A percentile compares a stretch with the other conserved stretches of the same genome.
Conservation (phyloP, 2,888 invertebrate species). For the Nymphalis urticae region DNA sequence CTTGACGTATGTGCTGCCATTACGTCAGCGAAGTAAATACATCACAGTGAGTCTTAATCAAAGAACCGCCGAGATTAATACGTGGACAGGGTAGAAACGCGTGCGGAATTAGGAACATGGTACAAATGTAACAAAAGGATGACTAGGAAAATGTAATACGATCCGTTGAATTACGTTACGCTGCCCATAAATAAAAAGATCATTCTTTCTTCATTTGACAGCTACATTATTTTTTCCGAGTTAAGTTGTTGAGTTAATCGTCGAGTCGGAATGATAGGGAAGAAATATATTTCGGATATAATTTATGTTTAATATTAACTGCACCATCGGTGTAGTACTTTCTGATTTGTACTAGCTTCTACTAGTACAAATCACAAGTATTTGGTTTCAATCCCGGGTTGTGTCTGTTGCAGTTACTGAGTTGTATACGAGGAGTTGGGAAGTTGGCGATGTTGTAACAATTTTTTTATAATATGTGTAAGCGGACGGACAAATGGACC, state of each 20-base stretch:
- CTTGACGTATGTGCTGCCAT: constrained; percentile 80
- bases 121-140: constrained; percentile 32
- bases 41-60: constrained; percentile 77
- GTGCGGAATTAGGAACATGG: constrained; percentile 41
- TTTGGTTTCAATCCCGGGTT: no score
- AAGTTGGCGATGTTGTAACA: no score
- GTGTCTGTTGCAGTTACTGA: no score
- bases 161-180: constrained; percentile 27
- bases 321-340: no score
- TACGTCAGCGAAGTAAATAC: constrained; percentile 78
- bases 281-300: background rate
- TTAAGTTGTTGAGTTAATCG: constrained; percentile 12
- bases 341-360: no score
- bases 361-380: no score
- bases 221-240: constrained; percentile 19
- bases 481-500: no score
- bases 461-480: no score
- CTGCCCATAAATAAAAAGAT: constrained; percentile 25
- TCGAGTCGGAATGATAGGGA: constrained; percentile 8
- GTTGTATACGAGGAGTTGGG: no score
- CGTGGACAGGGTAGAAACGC: constrained; percentile 58
- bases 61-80: constrained; percentile 76
- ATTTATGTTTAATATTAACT: no score
- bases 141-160: constrained; percentile 25
- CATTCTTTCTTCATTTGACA: constrained; percentile 26